Conservation (phyloP, 2,797 vertebrate genomes). For the Myotis myotis region DNA sequence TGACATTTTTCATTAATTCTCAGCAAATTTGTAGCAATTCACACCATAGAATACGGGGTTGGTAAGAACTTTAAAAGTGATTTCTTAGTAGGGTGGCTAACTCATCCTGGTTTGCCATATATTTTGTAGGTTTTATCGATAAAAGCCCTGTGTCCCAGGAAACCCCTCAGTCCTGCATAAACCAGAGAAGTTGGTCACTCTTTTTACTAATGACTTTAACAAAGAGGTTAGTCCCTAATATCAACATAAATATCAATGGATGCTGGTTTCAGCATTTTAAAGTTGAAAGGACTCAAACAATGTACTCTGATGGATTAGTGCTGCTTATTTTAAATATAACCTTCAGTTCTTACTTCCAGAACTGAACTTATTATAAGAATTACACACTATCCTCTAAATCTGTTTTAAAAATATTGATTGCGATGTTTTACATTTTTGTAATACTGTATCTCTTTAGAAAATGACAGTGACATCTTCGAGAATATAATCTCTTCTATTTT, state of each 20-base stretch:
- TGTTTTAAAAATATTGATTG: neutral
- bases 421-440: neutral
- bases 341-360: neutral
- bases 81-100: neutral
- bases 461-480: neutral
- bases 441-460: neutral
- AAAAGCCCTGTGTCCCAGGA: neutral
- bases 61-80: neutral
- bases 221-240: neutral
- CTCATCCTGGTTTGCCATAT: neutral
- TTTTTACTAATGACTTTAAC: neutral
- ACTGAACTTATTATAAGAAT: neutral
- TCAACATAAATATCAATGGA: neutral
- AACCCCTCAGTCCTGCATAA: neutral
- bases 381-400: neutral
- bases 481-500: neutral
- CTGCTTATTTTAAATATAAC: neutral
- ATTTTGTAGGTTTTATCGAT: neutral
- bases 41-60: neutral
- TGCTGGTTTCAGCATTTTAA: neutral
- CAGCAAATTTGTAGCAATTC: neutral
- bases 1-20: constrained; percentile 42
- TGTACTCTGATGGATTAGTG: neutral
- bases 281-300: neutral
- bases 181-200: neutral